Evolutionary conservation across 2,797 vertebrate genomes (phyloP).

Genomic region (Cyclura pinguis): DNA sequence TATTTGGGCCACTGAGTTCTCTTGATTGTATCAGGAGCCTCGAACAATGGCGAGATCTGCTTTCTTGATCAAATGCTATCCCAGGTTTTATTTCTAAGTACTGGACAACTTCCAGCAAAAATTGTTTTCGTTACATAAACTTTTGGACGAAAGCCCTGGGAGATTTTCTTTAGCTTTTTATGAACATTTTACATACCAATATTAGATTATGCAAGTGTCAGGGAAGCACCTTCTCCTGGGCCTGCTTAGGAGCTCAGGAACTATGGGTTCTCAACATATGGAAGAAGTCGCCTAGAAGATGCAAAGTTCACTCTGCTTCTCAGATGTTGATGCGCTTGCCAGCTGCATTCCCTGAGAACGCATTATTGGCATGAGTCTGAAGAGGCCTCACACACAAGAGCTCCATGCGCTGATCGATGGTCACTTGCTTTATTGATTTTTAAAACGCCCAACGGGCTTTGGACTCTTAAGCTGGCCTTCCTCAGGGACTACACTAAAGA

Average conservation of each 20-base stretch:
- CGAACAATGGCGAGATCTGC: accelerated
- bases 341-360: no score
- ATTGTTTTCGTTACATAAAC: background rate
- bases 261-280: background rate
- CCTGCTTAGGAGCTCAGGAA: background rate
- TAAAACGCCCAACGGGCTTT: no score
- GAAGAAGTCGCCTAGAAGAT: background rate
- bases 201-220: no score
- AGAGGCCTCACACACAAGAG: no score
- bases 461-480: no score
- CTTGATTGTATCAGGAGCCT: background rate
- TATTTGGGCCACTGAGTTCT: background rate
- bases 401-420: no score
- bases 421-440: no score
- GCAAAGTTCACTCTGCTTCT: no score
- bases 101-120: conserved; percentile 3
- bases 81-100: background rate
- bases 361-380: no score
- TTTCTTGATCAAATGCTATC: background rate
- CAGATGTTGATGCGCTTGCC: no score
- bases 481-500: no score
- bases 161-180: background rate
- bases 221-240: background rate
- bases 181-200: background rate
- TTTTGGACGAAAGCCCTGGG: background rate